Evolutionary conservation across 2,888 invertebrate species (phyloP).

Genomic region (Formica aserva): DNA sequence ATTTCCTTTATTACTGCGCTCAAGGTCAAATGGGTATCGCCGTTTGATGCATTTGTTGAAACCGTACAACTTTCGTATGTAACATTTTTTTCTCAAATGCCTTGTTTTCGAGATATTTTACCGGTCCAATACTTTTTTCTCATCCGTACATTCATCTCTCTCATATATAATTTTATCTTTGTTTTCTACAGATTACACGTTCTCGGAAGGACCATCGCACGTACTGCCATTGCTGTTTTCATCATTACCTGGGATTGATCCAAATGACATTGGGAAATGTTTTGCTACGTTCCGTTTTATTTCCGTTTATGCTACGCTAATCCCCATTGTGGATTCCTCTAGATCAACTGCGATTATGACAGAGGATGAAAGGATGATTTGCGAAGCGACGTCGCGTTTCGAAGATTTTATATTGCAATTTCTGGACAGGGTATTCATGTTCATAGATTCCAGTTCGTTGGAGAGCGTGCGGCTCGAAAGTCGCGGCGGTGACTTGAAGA

Average conservation of each 20-base stretch:
- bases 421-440: slow-evolving; percentile 91
- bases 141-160: too few species aligned
- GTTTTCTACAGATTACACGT: slow-evolving; percentile 85
- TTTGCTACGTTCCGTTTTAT: slow-evolving; percentile 93
- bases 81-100: too few species aligned
- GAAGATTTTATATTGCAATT: slow-evolving; percentile 96
- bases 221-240: slow-evolving; percentile 93
- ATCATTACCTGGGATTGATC: slow-evolving; percentile 95
- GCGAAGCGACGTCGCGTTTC: slow-evolving; percentile 93
- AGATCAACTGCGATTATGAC: slow-evolving; percentile 91
- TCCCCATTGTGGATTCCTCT: slow-evolving; percentile 95
- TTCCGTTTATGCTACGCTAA: slow-evolving; percentile 91
- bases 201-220: slow-evolving; percentile 92
- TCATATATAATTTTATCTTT: background rate
- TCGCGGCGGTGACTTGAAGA: slow-evolving; percentile 86
- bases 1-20: too few species aligned
- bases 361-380: slow-evolving; percentile 91
- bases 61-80: too few species aligned
- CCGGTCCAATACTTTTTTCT: too few species aligned
- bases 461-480: slow-evolving; percentile 90
- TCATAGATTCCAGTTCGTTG: slow-evolving; percentile 90
- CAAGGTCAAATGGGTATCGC: too few species aligned
- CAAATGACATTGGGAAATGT: slow-evolving; percentile 93
- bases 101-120: too few species aligned
- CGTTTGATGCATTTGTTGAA: too few species aligned